phyloP scores from a whole-genome alignment of 1,140 invertebrate genomes.

The Heliothis subflexa region DNA sequence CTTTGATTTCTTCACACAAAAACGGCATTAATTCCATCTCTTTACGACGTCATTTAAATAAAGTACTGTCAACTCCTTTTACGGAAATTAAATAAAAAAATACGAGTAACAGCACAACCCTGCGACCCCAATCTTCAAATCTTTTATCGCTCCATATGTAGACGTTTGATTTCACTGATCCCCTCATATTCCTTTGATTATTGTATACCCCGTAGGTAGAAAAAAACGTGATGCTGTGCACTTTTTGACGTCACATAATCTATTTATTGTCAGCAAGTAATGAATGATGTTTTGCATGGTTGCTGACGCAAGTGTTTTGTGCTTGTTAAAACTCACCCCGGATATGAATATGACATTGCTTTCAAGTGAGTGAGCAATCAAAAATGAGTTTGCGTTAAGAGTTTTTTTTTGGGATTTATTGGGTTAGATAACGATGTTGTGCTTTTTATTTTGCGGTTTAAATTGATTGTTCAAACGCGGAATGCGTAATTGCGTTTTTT shows the following conservation, averaged over 20 bases:
- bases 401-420: conserved; percentile 37
- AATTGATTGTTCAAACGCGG: neutral
- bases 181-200: conserved; percentile 85
- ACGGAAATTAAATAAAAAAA: conserved; percentile 22
- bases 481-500: too few relatives aligned
- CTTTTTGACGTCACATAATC: conserved; percentile 80
- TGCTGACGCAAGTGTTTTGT: conserved; percentile 60
- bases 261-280: conserved; percentile 81
- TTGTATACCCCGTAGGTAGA: conserved; percentile 80
- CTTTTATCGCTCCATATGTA: conserved; percentile 82
- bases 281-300: conserved; percentile 78
- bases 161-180: conserved; percentile 76
- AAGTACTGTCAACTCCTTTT: too few relatives aligned
- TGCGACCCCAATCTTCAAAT: conserved; percentile 70
- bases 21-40: too few relatives aligned
- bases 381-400: conserved; percentile 57
- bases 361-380: conserved; percentile 63
- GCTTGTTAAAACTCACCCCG: conserved; percentile 60
- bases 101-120: conserved; percentile 51
- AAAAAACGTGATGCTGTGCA: conserved; percentile 73
- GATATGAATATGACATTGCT: conserved; percentile 63
- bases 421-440: conserved; percentile 40
- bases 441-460: conserved; percentile 22
- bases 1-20: too few relatives aligned
- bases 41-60: too few relatives aligned